Conservation (phyloP, 2,888 invertebrate genomes). For the Drosophila helvetica region DNA sequence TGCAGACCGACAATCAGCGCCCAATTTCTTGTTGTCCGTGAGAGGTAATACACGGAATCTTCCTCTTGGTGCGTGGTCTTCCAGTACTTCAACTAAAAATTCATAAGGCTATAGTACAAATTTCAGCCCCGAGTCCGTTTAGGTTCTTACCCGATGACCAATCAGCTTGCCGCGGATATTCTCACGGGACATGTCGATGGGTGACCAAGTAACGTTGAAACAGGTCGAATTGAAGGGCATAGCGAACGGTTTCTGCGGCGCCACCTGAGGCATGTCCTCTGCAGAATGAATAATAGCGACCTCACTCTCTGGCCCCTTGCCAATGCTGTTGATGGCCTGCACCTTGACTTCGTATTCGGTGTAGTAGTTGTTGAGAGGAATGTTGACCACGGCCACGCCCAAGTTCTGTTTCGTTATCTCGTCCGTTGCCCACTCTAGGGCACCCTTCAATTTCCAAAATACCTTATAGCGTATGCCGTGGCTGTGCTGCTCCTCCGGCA, state of each 20-base stretch:
- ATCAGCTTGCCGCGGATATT: conserved; percentile 94
- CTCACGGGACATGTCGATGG: conserved; percentile 93
- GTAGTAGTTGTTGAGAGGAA: conserved; percentile 90
- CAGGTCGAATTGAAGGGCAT: conserved; percentile 95
- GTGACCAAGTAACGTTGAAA: conserved; percentile 95
- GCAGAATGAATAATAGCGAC: conserved; percentile 91
- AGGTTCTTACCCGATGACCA: conserved; percentile 90
- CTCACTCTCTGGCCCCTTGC: conserved; percentile 92
- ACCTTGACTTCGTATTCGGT: conserved; percentile 94
- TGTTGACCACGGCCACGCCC: conserved; percentile 91
- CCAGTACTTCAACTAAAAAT: conserved; percentile 93
- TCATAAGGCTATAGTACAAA: neutral
- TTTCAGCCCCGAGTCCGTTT: neutral
- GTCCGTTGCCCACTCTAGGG: conserved; percentile 91
- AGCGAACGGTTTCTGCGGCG: conserved; percentile 92
- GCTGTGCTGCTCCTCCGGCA: conserved; percentile 92
- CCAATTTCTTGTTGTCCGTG: conserved; percentile 92
- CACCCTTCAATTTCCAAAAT: conserved; percentile 91
- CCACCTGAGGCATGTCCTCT: conserved; percentile 96
- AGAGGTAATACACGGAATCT: conserved; percentile 92
- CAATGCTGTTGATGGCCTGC: conserved; percentile 92
- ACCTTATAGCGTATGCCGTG: conserved; percentile 95
- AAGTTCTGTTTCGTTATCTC: conserved; percentile 87
- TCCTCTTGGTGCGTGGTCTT: conserved; percentile 89
- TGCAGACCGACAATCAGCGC: conserved; percentile 96